Conservation (phyloP, 2,113 vertebrate species). For the Crotalus helleri region DNA sequence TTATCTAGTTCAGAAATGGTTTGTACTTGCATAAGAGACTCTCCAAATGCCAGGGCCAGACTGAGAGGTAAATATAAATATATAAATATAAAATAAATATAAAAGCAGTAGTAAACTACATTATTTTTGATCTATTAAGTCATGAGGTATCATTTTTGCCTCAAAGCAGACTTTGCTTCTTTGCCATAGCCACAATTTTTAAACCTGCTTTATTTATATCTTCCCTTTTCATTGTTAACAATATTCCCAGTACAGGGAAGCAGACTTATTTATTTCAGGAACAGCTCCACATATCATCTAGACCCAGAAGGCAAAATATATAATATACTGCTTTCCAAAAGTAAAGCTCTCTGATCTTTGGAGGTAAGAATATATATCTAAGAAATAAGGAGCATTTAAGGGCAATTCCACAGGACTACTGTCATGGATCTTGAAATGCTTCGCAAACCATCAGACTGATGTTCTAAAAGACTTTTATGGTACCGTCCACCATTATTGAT, state of each 20-base stretch:
- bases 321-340: neutral
- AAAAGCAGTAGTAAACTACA: neutral
- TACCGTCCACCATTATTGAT: neutral
- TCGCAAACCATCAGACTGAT: neutral
- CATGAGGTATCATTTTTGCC: neutral
- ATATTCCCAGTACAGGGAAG: neutral
- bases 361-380: neutral
- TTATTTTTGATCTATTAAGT: neutral
- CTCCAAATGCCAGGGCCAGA: neutral
- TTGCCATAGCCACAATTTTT: neutral
- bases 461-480: neutral
- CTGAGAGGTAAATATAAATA: neutral
- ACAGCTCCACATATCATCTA: neutral
- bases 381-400: neutral
- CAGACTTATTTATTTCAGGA: neutral
- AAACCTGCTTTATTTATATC: neutral
- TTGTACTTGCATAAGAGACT: neutral
- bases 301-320: neutral
- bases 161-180: neutral
- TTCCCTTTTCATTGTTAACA: neutral
- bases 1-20: neutral
- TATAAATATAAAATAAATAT: neutral
- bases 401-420: neutral
- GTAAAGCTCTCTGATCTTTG: neutral
- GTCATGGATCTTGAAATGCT: neutral